A percentile compares a stretch with the other conserved stretches of the same genome.
These are phyloP conservation scores for Graphium colonna DNA, from an alignment of 2,888 invertebrate genomes.

Conservation along the genomic window DNA sequence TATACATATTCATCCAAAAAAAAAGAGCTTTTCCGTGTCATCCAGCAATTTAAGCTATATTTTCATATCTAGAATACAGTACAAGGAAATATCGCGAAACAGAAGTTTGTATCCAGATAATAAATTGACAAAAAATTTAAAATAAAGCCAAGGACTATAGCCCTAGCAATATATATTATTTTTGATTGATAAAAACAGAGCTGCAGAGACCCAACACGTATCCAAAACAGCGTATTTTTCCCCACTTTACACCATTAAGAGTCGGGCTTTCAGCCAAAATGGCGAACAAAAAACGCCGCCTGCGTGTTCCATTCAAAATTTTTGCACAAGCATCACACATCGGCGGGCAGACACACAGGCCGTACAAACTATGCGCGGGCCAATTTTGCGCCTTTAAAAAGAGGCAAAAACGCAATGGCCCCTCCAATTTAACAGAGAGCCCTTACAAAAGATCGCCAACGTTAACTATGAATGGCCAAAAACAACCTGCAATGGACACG, in stretches of 20 bases:
- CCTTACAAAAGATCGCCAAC: slow-evolving; percentile 75
- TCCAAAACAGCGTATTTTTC: not conserved
- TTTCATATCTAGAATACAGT: no score
- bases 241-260: not conserved
- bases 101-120: no score
- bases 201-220: no score
- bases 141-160: no score
- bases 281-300: slow-evolving; percentile 4
- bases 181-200: no score
- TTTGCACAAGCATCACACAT: slow-evolving; percentile 19
- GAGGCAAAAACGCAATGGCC: slow-evolving; percentile 60
- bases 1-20: no score
- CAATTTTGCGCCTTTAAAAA: slow-evolving; percentile 66
- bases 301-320: slow-evolving; percentile 15
- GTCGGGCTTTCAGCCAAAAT: not conserved
- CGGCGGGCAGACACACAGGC: slow-evolving; percentile 38
- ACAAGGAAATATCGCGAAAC: no score
- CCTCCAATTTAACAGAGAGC: slow-evolving; percentile 75
- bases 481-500: slow-evolving; percentile 64
- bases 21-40: no score
- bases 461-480: slow-evolving; percentile 76
- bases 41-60: no score
- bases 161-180: no score
- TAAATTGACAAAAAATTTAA: no score
- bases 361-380: slow-evolving; percentile 46